Conservation (phyloP, 1,140 invertebrate species). For the Yoshiicerus persimilis region DNA sequence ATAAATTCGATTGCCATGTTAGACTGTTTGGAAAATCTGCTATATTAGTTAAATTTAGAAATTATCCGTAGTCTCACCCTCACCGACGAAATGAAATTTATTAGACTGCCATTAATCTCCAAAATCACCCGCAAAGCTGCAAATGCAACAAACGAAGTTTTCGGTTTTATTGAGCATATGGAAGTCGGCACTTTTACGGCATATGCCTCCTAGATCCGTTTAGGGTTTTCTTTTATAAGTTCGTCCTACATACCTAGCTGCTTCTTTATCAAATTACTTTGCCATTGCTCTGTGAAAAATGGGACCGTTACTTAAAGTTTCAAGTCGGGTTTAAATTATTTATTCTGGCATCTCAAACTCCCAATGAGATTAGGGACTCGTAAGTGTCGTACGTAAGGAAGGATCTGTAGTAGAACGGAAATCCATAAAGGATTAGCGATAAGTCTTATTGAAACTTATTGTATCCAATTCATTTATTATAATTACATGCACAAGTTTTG, state of each 20-base stretch:
- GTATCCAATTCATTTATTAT: not conserved
- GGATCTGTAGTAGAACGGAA: not conserved
- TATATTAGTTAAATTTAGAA: no score
- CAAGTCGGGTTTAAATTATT: not conserved
- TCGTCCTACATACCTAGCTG: no score
- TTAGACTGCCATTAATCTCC: not conserved
- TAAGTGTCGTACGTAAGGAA: not conserved
- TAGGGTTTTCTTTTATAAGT: no score
- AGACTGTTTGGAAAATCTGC: no score
- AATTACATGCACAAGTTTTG: no score
- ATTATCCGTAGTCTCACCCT: no score
- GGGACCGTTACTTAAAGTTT: not conserved
- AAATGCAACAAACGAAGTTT: not conserved
- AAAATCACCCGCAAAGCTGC: not conserved
- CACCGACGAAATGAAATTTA: no score
- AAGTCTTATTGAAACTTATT: not conserved
- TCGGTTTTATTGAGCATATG: not conserved
- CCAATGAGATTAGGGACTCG: not conserved
- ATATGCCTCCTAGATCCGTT: no score
- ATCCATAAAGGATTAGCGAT: not conserved
- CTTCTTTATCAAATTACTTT: not conserved
- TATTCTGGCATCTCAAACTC: no score
- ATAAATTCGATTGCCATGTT: no score
- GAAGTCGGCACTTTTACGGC: no score
- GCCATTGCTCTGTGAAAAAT: not conserved